Percentiles rank a stretch among this genome's conserved stretches.
Evolutionary conservation across 1,140 invertebrate genomes (phyloP).

Genomic region (Drosophila simulans): DNA sequence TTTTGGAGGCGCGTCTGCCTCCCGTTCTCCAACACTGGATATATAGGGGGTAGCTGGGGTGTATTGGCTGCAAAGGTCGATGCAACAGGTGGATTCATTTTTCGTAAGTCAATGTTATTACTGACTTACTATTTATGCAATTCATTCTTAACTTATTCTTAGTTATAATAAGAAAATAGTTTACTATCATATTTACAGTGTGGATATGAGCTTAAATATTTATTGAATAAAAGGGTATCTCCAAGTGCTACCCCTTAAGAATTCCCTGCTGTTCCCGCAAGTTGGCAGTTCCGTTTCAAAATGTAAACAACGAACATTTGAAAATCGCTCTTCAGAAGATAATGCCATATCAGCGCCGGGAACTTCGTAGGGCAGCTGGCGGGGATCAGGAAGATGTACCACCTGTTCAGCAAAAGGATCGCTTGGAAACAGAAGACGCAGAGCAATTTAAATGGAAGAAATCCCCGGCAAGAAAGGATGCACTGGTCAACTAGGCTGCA

Average conservation of each 20-base stretch:
- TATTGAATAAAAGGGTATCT: not conserved
- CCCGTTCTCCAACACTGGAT: conserved; percentile 14
- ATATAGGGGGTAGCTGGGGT: not conserved
- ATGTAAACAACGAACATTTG: conserved; percentile 1
- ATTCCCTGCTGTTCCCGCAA: not conserved
- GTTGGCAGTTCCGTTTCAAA: conserved; percentile 8
- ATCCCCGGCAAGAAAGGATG: not conserved
- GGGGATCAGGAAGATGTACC: not conserved
- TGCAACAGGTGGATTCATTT: not conserved
- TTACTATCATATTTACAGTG: too few species aligned
- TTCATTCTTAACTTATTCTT: too few species aligned
- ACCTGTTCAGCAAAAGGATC: not conserved
- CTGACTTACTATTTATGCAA: too few species aligned
- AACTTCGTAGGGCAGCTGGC: too few species aligned
- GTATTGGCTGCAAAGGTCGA: not conserved
- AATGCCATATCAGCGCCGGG: conserved; percentile 27
- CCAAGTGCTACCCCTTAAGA: too few species aligned
- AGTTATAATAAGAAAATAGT: too few species aligned
- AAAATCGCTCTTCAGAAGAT: not conserved
- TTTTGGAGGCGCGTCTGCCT: not conserved
- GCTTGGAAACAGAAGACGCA: not conserved
- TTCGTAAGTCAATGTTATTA: too few species aligned
- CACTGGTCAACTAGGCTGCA: not conserved
- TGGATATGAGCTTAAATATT: too few species aligned
- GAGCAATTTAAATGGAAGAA: not conserved